Evolutionary conservation across 2,888 invertebrate genomes (phyloP), one percentile per base, ranked within the genome.

Genomic region (Mythimna vitellina): DNA sequence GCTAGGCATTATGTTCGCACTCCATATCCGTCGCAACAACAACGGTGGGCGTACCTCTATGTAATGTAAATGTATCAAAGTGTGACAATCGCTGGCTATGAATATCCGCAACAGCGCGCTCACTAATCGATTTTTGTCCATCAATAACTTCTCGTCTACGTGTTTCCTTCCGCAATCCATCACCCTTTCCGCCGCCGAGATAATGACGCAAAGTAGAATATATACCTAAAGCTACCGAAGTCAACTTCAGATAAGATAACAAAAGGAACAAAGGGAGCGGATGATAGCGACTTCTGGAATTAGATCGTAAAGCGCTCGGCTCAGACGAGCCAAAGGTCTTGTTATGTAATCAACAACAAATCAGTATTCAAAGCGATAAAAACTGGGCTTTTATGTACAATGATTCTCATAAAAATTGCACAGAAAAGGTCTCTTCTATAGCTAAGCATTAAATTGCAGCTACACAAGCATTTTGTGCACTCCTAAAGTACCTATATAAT

Each of bases 21-120:
- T 86, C 89, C 88, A 87, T 89, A 88, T 88, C 87, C 88, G 86
- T 76, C 84, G 79, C 81, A 82, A 71, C 68, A 68, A 82, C 83
- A 85, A 76, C 86, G 74, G 90, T 91, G 92, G 92, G 91, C 92
- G 93, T 90, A 81, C 72, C 76, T 87, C 84, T 83, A 81, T 80
- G 73, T 79, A 70, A 72, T 79, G 73, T 78, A 70, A 71, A 81
- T 86, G 79, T 82, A 80, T 81, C 82, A 82, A 79, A 80, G 64
- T 78, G 46, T 75, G 69, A 75, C 80, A 68, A 70, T 64, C 72
- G 73, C 70, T 68, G 53, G 73, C 73, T 57, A 64, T 69, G 63
- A 22, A 73, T 63, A 81, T 73, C 84, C 75, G 80, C 76, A 68
- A 66, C 67, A 70, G 61, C 57, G 58, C 65, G 60, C 62, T 61